phyloP scores from a whole-genome alignment of 2,888 invertebrate species.

The Andrena flavipes region DNA sequence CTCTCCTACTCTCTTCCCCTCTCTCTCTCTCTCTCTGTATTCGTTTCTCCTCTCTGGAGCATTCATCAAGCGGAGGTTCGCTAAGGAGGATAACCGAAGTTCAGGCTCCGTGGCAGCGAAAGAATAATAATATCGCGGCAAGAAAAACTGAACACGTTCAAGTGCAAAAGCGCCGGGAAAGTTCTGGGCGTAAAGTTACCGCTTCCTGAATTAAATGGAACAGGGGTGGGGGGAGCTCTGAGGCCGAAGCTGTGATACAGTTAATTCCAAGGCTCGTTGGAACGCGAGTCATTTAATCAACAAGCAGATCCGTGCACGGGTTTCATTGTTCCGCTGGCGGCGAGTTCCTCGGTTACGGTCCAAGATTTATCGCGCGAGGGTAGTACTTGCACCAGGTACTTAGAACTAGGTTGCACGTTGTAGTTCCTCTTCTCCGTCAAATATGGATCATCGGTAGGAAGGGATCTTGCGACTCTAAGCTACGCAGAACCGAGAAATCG shows the following conservation, averaged over 20 bases:
- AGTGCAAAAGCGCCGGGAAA: constrained; percentile 26
- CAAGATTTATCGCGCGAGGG: not conserved
- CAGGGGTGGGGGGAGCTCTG: not conserved
- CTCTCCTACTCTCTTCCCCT: constrained; percentile 12
- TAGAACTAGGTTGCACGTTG: no score
- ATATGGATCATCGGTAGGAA: not conserved
- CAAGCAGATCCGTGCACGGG: not conserved
- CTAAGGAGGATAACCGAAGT: constrained; percentile 48
- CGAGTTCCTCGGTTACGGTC: not conserved
- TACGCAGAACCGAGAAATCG: not conserved
- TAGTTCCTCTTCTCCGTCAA: not conserved
- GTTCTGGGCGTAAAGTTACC: constrained; percentile 32
- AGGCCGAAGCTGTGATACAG: constrained; percentile 23
- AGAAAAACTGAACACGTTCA: constrained; percentile 39
- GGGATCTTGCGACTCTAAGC: not conserved
- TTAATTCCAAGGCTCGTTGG: constrained; percentile 36
- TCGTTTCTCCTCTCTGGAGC: constrained; percentile 50
- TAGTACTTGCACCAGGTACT: no score
- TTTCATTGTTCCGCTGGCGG: not conserved
- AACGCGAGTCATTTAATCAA: constrained; percentile 19
- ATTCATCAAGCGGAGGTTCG: constrained; percentile 60
- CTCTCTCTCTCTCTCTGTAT: constrained; percentile 7
- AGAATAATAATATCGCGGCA: constrained; percentile 59
- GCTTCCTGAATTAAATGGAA: constrained; percentile 25
- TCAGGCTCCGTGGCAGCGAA: constrained; percentile 49